phyloP scores from a whole-genome alignment of 2,797 vertebrate species.

The Tragopan temminckii region DNA sequence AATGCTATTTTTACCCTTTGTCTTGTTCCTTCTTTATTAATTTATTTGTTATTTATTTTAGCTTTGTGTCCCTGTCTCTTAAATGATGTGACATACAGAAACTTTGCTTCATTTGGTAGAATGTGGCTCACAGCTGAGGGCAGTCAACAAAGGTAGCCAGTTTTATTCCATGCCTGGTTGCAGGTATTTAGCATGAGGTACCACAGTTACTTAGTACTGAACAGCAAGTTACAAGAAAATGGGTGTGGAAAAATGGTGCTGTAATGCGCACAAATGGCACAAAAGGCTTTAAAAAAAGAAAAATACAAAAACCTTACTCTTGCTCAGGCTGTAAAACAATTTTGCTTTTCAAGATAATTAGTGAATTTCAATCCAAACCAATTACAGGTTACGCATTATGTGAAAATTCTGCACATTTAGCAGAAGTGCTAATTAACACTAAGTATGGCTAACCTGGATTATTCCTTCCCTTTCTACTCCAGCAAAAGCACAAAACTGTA shows the following conservation, averaged over 20 bases:
- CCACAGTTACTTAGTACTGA: neutral
- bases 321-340: neutral
- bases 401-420: neutral
- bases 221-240: neutral
- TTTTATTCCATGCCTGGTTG: neutral
- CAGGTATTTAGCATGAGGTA: conserved; percentile 2
- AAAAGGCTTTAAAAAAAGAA: neutral
- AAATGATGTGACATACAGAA: neutral
- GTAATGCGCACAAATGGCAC: neutral
- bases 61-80: conserved; percentile 30
- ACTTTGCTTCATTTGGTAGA: conserved; percentile 13
- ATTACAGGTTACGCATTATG: neutral
- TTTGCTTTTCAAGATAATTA: neutral
- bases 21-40: neutral
- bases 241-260: neutral
- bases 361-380: conserved; percentile 25
- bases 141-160: conserved; percentile 6
- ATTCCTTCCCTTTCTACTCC: neutral
- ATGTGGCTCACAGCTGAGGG: conserved; percentile 55
- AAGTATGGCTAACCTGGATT: neutral
- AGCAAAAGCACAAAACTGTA: neutral
- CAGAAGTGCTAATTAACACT: conserved; percentile 4
- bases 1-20: conserved; percentile 7
- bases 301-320: neutral
- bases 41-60: neutral